phyloP scores from a whole-genome alignment of 2,888 invertebrate genomes.

The Drosophila limbata region DNA sequence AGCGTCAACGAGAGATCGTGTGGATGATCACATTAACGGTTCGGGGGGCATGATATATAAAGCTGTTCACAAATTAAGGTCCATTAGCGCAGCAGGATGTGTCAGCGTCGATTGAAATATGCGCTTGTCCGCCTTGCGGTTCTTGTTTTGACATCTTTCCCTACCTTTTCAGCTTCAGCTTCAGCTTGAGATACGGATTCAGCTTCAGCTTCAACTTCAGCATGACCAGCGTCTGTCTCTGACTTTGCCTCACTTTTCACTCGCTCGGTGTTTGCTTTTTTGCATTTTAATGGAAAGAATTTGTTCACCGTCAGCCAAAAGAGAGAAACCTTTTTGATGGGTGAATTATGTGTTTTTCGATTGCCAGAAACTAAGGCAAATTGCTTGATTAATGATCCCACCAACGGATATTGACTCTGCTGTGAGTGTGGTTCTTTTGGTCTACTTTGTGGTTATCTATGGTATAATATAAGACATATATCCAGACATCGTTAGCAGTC shows the following conservation, averaged over 20 bases:
- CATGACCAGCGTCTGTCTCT: constrained; percentile 19
- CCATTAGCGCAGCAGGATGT: constrained; percentile 84
- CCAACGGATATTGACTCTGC: constrained; percentile 16
- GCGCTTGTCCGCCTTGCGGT: constrained; percentile 78
- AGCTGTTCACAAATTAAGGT: constrained; percentile 83
- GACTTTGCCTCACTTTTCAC: constrained; percentile 41
- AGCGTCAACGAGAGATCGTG: constrained; percentile 69
- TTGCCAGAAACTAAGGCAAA: constrained; percentile 66
- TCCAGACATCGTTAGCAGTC: not conserved
- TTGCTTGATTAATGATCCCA: constrained; percentile 67
- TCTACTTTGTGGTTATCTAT: constrained; percentile 22
- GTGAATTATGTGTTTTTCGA: constrained; percentile 51
- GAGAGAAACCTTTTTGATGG: constrained; percentile 54
- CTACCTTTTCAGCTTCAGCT: constrained; percentile 26
- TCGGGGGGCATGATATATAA: constrained; percentile 77
- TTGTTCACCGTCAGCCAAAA: constrained; percentile 44
- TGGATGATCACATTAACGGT: constrained; percentile 81
- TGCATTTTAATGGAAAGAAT: constrained; percentile 75
- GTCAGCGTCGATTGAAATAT: constrained; percentile 81
- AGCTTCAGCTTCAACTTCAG: constrained; percentile 6
- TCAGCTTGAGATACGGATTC: not conserved
- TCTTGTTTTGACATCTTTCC: constrained; percentile 78
- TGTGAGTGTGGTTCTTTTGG: constrained; percentile 24
- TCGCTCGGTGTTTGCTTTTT: constrained; percentile 41
- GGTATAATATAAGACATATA: not conserved